Base-by-base conservation (phyloP, 1,140 invertebrate species). In the Drosophila kurseongensis region DNA sequence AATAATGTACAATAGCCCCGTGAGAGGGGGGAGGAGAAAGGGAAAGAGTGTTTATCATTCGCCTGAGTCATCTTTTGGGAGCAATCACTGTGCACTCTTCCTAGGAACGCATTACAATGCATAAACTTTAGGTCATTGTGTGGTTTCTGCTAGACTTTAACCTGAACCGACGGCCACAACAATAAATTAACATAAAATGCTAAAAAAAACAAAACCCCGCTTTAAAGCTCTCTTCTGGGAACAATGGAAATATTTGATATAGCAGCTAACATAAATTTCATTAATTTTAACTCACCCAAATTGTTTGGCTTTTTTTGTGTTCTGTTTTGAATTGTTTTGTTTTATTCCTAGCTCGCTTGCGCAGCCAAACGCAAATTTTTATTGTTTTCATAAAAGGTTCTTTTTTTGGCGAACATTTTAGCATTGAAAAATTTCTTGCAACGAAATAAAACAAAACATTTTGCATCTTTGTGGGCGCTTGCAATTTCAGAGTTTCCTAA, bases 361-460 rank as follows among this genome's bases (percentile, higher is more conserved):
- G 42, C 63, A 67, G 78, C 82, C 63, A 75, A 86, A 74, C 74
- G 56, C 23, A 42, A 38, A 59, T 62, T 71, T 78, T 78, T 78
- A 65, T 88, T 85, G 78, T 85, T 88, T 86, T 88, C 83, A 57
- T 62, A 81, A 73, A 85, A 86, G 82, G 62, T 62, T 68, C 75
- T 75, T 82, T 88, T 85, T 85, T 63, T 40, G 29, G 10, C 40
- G 55, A 69, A 44, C 52, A 82, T 71, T 75, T 50, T 42, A 44
- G 38, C 69, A 79, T 68, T 69, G 42, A 88, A 81, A 82, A 71
- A 57, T 51, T 61, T 56, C 10, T 50, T 36, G 23, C 32, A 32
- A 35, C 12, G 13, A 51, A 55, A 61, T 67, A 63, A 73, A 76
- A 42, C 42, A 67, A 63, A 76, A 60, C 52, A 29, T 32, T 62